Percentiles rank a stretch among this genome's conserved stretches.
phyloP scores from a whole-genome alignment of 2,888 invertebrate genomes.

The Eupsilia transversa region DNA sequence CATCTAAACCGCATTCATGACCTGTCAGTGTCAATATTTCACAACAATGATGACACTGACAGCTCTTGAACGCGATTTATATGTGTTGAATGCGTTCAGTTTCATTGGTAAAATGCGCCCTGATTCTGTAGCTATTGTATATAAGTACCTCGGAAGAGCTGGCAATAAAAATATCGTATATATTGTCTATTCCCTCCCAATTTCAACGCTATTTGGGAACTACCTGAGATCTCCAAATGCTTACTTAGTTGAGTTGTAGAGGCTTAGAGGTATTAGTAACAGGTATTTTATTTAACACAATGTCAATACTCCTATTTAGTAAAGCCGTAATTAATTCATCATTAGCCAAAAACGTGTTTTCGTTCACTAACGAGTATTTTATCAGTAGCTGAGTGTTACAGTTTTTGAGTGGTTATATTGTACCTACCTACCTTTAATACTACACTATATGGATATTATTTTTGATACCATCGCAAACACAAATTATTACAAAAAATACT shows the following conservation, averaged over 20 bases:
- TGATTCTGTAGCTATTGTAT: background rate
- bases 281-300: background rate
- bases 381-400: conserved; percentile 26
- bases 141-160: no score
- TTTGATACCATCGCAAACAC: background rate
- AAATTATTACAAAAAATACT: background rate
- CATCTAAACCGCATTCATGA: background rate
- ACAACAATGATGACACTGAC: background rate
- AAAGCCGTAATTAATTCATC: background rate
- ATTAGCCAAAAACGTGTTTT: background rate
- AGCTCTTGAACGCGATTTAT: no score
- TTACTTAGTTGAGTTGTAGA: conserved; percentile 25
- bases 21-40: background rate
- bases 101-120: background rate
- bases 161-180: background rate
- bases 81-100: background rate
- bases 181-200: background rate
- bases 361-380: conserved; percentile 13
- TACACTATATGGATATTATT: background rate
- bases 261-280: background rate
- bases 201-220: background rate
- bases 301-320: background rate
- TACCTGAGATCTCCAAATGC: conserved; percentile 1
- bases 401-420: background rate
- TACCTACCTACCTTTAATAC: no score